Evolutionary conservation across 2,113 vertebrate species (phyloP), one percentile per base, ranked within the genome.

Genomic region (Lasiurus borealis): DNA sequence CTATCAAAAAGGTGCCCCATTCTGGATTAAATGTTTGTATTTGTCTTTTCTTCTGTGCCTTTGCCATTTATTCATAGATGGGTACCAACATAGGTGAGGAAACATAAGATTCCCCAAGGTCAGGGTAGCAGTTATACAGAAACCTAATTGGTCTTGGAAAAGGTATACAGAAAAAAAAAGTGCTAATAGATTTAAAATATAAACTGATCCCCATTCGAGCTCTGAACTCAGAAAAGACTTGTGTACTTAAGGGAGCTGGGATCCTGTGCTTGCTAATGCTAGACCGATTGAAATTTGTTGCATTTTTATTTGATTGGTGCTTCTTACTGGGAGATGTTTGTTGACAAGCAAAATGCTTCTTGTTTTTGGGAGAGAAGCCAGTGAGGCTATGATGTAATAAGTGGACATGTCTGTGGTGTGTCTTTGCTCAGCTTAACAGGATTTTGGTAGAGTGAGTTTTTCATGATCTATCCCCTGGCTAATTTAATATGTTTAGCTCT

Each of bases 131-230:
- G 10, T 59, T 68, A 78, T 12, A 27, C 6, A 88, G 29, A 2
- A 48, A 62, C 1, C 1, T 59, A 29, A 52, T 4, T 76, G n/a
- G 46, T 6, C 4, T 59, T 40, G 9, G 10, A 52, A 81, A 88
- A 48, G 1, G 4, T 36, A 13, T 6, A 18, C 0, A 76, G 2
- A 0, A 3, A 7, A 14, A n/a, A n/a, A n/a, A 50, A 12, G 2
- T 68, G 2, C 34, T 69, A 27, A 13, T 0, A 31, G 2, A 4
- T 75, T 84, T 34, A 64, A 88, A 93, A 27, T 76, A 23, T 12
- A 75, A 90, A 80, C 1, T 18, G 27, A 75, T 1, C 3, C 11
- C 34, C 54, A 8, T n/a, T 85, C 40, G 91, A 82, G 50, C 81
- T 82, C 50, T 66, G 18, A 72, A 81, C 5, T 10, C 6, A n/a